Conservation (phyloP, 2,888 invertebrate species). For the Rhyacophila evoluta region DNA sequence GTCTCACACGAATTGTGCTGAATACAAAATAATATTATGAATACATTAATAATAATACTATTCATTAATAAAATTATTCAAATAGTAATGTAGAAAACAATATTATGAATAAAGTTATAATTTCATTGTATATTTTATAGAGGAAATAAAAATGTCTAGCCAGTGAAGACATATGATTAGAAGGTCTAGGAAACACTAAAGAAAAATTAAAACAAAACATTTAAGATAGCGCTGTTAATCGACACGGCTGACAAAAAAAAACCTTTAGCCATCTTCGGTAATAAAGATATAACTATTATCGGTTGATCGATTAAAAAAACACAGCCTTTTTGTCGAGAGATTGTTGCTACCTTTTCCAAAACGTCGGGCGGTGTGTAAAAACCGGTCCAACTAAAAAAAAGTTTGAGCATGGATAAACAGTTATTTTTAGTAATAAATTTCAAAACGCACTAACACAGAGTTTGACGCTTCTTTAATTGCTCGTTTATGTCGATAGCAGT, state of each 20-base stretch:
- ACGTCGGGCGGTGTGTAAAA: not conserved
- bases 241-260: conserved; percentile 17
- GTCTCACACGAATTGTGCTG: too few species aligned
- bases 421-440: conserved; percentile 22
- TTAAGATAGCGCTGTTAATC: conserved; percentile 13
- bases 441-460: not conserved
- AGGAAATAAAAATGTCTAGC: not conserved
- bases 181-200: not conserved
- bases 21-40: too few species aligned
- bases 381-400: not conserved
- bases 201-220: not conserved
- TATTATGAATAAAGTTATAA: not conserved
- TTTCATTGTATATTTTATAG: not conserved
- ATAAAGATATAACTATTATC: conserved; percentile 9
- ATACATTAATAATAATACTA: too few species aligned
- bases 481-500: conserved; percentile 18
- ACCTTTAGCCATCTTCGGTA: not conserved
- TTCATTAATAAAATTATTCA: too few species aligned
- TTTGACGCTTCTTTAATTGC: conserved; percentile 4
- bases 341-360: not conserved
- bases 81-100: too few species aligned
- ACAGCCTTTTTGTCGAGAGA: conserved; percentile 3
- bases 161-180: not conserved
- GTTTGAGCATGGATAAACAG: conserved; percentile 17
- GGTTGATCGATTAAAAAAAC: conserved; percentile 11